These are phyloP conservation scores for Melanotaenia nigrans DNA, from an alignment of 2,797 vertebrate species.

Conservation along the genomic window DNA sequence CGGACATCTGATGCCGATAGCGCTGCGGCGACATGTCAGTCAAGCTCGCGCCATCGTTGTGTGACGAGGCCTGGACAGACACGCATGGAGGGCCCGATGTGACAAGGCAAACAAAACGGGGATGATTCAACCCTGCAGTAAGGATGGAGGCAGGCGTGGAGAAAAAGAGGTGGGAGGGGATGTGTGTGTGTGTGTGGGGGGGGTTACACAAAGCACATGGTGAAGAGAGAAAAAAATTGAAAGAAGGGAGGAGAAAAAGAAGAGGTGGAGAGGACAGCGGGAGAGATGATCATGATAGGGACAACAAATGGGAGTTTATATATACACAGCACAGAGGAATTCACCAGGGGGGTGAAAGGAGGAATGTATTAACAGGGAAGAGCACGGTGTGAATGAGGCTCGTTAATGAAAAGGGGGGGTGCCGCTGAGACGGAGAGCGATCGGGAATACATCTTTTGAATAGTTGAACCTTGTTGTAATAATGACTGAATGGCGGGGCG, in stretches of 20 bases:
- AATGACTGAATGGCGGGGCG: conserved; percentile 40
- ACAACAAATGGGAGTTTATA: conserved; percentile 60
- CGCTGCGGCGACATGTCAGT: conserved; percentile 67
- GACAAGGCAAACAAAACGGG: conserved; percentile 70
- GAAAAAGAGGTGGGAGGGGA: conserved; percentile 17
- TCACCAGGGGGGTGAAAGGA: conserved; percentile 37
- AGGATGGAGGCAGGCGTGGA: conserved; percentile 53
- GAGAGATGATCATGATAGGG: conserved; percentile 58
- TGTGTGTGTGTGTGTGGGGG: background rate
- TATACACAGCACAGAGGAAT: conserved; percentile 54
- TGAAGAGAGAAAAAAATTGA: conserved; percentile 24
- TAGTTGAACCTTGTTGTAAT: conserved; percentile 32
- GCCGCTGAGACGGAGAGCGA: conserved; percentile 31
- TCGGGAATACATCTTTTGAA: conserved; percentile 48
- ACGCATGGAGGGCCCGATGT: conserved; percentile 47
- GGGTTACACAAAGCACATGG: conserved; percentile 40
- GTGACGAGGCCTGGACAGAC: conserved; percentile 68
- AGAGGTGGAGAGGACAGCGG: conserved; percentile 40
- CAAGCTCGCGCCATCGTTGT: conserved; percentile 36
- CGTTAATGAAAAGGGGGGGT: conserved; percentile 54
- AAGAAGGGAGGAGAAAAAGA: conserved; percentile 24
- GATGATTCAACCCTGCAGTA: conserved; percentile 71
- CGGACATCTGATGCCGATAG: conserved; percentile 68
- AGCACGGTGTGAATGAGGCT: conserved; percentile 51
- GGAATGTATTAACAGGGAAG: conserved; percentile 56